Conservation (phyloP, 2,113 vertebrate genomes). For the Rhinolophus sinicus region DNA sequence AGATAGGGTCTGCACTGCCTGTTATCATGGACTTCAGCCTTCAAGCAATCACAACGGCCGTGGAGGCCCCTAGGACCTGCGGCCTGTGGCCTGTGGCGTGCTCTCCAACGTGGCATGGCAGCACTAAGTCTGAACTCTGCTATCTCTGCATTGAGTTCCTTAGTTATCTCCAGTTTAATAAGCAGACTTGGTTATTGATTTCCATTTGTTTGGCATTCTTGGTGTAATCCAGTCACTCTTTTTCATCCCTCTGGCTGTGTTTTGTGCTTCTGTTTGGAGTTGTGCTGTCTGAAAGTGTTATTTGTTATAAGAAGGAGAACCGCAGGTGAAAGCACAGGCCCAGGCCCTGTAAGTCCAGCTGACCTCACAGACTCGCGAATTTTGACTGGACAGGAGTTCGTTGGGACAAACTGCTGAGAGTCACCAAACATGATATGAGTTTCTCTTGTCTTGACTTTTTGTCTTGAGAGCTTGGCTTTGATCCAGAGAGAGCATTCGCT, state of each 20-base stretch:
- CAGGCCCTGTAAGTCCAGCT: background rate
- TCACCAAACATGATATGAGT: background rate
- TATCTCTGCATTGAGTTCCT: background rate
- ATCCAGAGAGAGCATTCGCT: background rate
- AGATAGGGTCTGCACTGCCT: background rate
- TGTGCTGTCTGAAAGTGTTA: background rate
- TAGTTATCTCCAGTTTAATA: background rate
- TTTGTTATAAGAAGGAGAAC: background rate
- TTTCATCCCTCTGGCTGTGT: background rate
- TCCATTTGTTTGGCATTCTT: background rate
- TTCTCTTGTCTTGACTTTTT: constrained; percentile 22
- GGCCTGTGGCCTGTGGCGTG: background rate
- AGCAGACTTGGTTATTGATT: background rate
- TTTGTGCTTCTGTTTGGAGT: background rate
- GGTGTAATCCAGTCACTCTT: background rate
- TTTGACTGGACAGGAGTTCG: background rate
- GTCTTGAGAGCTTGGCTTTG: background rate
- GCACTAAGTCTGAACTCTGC: background rate
- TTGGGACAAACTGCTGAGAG: background rate
- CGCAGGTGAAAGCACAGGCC: background rate
- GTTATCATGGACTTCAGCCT: background rate
- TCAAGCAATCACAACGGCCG: background rate
- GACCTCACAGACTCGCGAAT: background rate
- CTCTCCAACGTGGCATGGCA: background rate
- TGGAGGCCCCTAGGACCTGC: fast-evolving